phyloP scores from a whole-genome alignment of 2,797 vertebrate species.

The Yasuhikotakia modesta region DNA sequence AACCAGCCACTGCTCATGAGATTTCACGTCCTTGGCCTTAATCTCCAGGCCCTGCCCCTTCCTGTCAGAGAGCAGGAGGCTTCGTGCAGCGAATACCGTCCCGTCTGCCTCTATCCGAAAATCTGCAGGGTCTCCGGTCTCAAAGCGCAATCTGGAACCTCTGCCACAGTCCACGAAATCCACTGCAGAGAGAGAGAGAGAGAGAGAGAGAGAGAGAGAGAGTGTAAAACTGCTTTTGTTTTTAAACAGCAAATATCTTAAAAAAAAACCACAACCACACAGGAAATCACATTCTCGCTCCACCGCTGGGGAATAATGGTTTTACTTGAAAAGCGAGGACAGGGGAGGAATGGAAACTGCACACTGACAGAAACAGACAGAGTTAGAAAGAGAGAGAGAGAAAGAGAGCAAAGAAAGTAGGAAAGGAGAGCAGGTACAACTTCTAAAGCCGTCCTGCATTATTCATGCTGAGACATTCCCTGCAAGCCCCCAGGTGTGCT shows the following conservation, averaged over 20 bases:
- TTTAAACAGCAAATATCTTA: constrained; percentile 45
- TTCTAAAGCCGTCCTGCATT: constrained; percentile 57
- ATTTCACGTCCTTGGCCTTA: constrained; percentile 81
- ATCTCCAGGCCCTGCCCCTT: constrained; percentile 69
- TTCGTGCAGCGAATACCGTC: constrained; percentile 76
- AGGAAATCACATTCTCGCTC: constrained; percentile 51
- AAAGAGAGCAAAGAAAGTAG: constrained; percentile 9
- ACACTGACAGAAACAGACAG: neutral
- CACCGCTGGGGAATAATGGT: constrained; percentile 49
- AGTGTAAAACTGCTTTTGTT: constrained; percentile 30
- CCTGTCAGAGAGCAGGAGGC: constrained; percentile 74
- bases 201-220: constrained; percentile 4
- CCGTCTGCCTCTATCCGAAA: constrained; percentile 86
- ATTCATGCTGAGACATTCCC: constrained; percentile 60
- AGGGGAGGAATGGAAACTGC: constrained; percentile 30
- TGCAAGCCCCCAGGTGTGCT: constrained; percentile 60
- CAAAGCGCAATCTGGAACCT: constrained; percentile 79
- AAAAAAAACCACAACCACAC: constrained; percentile 40
- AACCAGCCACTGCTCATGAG: constrained; percentile 85
- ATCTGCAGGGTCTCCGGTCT: constrained; percentile 78
- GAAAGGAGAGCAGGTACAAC: constrained; percentile 41
- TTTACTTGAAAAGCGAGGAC: constrained; percentile 54
- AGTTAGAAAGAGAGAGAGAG: neutral
- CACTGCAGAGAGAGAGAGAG: constrained; percentile 64
- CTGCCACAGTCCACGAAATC: constrained; percentile 80